Percentiles rank a stretch among this genome's conserved stretches.
Evolutionary conservation across 2,888 invertebrate species (phyloP).

Genomic region (Drosophila greeni): DNA sequence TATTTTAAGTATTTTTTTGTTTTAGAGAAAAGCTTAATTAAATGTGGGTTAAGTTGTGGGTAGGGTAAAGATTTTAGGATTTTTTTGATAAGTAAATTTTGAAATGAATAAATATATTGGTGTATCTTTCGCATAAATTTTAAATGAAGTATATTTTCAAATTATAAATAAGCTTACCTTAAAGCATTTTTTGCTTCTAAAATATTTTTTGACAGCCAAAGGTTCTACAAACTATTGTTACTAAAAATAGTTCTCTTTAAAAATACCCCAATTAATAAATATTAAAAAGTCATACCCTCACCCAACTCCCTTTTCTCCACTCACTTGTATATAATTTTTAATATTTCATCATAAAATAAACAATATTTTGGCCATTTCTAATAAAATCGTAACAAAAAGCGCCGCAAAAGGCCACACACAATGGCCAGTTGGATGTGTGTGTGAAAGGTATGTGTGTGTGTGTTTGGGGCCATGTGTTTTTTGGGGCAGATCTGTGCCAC

Average conservation of each 20-base stretch:
- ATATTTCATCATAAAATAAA: neutral
- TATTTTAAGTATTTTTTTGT: neutral
- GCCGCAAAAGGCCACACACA: conserved; percentile 3
- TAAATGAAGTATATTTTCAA: too few relatives aligned
- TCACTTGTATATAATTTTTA: neutral
- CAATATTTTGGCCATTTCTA: neutral
- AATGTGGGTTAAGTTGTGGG: neutral
- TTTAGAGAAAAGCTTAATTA: neutral
- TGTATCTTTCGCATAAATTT: too few relatives aligned
- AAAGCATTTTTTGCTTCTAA: too few relatives aligned
- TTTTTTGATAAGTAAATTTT: too few relatives aligned
- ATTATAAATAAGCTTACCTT: too few relatives aligned
- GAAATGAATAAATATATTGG: too few relatives aligned
- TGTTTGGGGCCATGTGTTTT: neutral
- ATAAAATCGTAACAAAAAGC: conserved; percentile 13
- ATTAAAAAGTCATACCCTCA: neutral
- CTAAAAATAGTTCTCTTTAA: too few relatives aligned
- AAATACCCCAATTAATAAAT: neutral
- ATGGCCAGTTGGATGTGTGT: conserved; percentile 3
- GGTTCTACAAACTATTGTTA: too few relatives aligned
- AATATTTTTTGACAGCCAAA: too few relatives aligned
- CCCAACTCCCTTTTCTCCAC: neutral
- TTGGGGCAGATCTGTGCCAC: conserved; percentile 17
- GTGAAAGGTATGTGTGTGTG: neutral
- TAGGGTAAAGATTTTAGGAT: too few relatives aligned